phyloP scores from a whole-genome alignment of 2,113 vertebrate genomes.

The Oreotrochilus melanogaster region DNA sequence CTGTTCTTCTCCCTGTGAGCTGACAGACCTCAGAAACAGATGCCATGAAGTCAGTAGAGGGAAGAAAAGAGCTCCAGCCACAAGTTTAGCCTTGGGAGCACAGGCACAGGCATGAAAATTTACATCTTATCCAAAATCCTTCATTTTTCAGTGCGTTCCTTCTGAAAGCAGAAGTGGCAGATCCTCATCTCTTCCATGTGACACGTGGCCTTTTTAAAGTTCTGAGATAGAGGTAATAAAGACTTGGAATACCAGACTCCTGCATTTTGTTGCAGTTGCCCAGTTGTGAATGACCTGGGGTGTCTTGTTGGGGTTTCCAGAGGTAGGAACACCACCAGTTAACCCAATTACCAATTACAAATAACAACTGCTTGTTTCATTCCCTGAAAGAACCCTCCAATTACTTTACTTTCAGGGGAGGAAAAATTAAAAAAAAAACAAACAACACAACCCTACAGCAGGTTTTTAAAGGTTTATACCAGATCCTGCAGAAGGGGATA shows the following conservation, averaged over 20 bases:
- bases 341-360: neutral
- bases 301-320: neutral
- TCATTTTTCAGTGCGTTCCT: neutral
- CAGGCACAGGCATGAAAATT: neutral
- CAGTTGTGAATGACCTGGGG: accelerated
- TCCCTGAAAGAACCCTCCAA: neutral
- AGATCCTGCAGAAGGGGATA: neutral
- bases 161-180: neutral
- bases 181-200: neutral
- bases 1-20: neutral
- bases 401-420: neutral
- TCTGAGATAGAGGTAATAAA: neutral
- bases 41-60: conserved; percentile 9
- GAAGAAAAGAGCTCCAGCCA: conserved; percentile 17
- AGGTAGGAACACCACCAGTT: neutral
- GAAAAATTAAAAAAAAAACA: neutral
- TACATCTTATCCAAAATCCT: neutral
- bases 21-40: conserved; percentile 33
- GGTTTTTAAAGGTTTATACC: neutral
- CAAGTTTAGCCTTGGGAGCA: neutral
- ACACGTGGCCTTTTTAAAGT: neutral
- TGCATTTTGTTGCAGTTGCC: neutral
- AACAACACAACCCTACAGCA: neutral
- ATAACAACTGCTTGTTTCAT: neutral
- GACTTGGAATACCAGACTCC: accelerated